These are phyloP conservation scores for Noctua pronuba DNA, from an alignment of 2,888 invertebrate species.

Conservation along the genomic window DNA sequence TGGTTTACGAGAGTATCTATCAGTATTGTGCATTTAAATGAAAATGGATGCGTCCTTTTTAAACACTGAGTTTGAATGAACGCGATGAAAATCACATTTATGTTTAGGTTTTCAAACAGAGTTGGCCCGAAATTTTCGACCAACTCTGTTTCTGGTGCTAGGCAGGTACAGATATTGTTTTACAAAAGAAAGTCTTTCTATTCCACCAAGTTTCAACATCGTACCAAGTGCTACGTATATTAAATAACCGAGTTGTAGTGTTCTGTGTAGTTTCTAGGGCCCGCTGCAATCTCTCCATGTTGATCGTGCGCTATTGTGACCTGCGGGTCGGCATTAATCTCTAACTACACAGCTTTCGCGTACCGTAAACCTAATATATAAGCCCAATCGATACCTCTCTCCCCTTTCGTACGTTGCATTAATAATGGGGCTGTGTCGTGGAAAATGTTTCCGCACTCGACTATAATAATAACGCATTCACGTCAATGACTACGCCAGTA, in stretches of 20 bases:
- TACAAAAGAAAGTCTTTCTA: neutral
- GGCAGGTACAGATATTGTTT: neutral
- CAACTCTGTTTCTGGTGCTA: neutral
- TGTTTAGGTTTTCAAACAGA: neutral
- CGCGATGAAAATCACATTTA: neutral
- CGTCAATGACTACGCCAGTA: slow-evolving; percentile 27
- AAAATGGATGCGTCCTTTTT: neutral
- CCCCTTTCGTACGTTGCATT: slow-evolving; percentile 43
- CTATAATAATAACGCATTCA: slow-evolving; percentile 42
- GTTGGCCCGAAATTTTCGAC: too few relatives aligned
- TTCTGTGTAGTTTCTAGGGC: slow-evolving; percentile 65
- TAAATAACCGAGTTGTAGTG: slow-evolving; percentile 51
- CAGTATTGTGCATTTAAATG: slow-evolving; percentile 34
- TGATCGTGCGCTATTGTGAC: slow-evolving; percentile 71
- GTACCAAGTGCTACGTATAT: slow-evolving; percentile 27
- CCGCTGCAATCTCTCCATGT: slow-evolving; percentile 70
- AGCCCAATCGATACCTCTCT: slow-evolving; percentile 52
- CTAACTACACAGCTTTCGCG: slow-evolving; percentile 71
- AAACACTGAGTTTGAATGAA: neutral
- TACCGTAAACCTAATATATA: slow-evolving; percentile 67
- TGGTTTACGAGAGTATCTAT: slow-evolving; percentile 16
- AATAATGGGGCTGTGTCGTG: slow-evolving; percentile 27
- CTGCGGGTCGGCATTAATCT: slow-evolving; percentile 73
- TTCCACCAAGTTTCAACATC: neutral
- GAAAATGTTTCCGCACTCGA: slow-evolving; percentile 34